Evolutionary conservation across 2,797 vertebrate species (phyloP).

Genomic region (Epinephelus malabaricus): DNA sequence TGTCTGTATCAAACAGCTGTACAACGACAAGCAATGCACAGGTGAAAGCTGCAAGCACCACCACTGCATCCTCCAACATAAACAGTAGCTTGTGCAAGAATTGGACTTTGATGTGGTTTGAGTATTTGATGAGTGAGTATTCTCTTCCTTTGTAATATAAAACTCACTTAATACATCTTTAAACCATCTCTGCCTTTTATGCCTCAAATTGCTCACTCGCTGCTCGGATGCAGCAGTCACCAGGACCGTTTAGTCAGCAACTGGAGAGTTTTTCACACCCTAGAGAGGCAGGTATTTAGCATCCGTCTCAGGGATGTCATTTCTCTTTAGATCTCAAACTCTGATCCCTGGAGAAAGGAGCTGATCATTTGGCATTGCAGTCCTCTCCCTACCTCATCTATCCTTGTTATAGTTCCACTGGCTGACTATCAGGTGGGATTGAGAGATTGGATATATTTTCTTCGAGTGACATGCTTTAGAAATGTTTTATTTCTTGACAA

Average conservation of each 20-base stretch:
- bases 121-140: no score
- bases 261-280: conserved; percentile 8
- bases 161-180: not conserved
- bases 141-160: not conserved
- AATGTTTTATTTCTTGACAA: conserved; percentile 1
- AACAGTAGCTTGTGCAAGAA: not conserved
- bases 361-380: conserved; percentile 42
- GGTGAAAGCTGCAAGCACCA: not conserved
- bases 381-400: conserved; percentile 38
- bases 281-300: conserved; percentile 41
- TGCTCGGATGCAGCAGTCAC: conserved; percentile 10
- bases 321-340: conserved; percentile 51
- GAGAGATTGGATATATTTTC: conserved; percentile 10
- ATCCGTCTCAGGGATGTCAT: conserved; percentile 52
- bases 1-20: not conserved
- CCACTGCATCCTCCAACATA: not conserved
- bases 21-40: not conserved
- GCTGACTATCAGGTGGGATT: conserved; percentile 12
- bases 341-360: conserved; percentile 33
- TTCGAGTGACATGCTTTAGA: conserved; percentile 1
- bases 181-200: not conserved
- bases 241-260: not conserved
- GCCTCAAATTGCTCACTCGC: not conserved
- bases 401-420: conserved; percentile 4
- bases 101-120: no score